Percentiles rank a stretch among this genome's conserved stretches.
Evolutionary conservation across 2,113 vertebrate genomes (phyloP).

Genomic region (Chroicocephalus ridibundus): DNA sequence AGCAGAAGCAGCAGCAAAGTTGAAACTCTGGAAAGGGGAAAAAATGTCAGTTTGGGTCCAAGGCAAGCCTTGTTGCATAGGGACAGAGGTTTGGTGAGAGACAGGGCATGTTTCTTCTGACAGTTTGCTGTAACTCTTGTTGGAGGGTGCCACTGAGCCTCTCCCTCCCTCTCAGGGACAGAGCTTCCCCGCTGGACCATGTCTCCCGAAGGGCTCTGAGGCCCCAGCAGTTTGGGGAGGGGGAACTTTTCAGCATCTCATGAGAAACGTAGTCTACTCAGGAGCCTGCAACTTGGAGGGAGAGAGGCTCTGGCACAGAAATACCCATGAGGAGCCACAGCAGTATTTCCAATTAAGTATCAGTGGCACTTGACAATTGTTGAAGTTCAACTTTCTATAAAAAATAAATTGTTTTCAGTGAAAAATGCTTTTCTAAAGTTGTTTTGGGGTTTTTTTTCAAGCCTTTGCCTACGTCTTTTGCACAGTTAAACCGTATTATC

Average conservation of each 20-base stretch:
- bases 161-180: background rate
- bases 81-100: background rate
- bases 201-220: accelerated
- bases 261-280: background rate
- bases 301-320: background rate
- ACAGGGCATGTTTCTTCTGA: background rate
- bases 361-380: background rate
- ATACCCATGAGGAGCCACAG: background rate
- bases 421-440: background rate
- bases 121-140: background rate
- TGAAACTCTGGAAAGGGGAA: background rate
- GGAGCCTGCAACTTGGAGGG: accelerated
- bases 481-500: background rate
- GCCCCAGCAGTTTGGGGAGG: background rate
- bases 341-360: background rate
- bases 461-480: background rate
- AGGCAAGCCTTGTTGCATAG: background rate
- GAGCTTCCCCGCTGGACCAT: background rate
- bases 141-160: background rate
- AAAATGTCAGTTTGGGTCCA: background rate
- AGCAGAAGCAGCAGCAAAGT: background rate
- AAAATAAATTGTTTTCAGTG: background rate
- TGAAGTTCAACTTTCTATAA: background rate
- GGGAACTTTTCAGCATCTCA: background rate
- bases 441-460: background rate